Conservation (phyloP, 2,113 vertebrate species). For the Puma concolor region DNA sequence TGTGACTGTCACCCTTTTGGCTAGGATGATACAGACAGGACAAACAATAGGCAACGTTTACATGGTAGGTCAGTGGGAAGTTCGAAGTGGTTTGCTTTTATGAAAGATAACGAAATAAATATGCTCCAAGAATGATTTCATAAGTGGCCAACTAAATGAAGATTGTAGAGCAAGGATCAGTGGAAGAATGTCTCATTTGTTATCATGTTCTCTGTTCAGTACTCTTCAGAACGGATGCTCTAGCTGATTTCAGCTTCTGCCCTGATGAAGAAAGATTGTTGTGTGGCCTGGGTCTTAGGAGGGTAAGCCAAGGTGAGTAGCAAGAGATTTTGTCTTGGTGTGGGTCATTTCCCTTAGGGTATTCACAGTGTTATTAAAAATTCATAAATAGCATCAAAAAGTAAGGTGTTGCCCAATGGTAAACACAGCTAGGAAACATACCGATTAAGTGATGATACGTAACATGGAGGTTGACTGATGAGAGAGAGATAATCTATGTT, state of each 20-base stretch:
- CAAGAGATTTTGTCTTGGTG: neutral
- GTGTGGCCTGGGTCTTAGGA: neutral
- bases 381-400: neutral
- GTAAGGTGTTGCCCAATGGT: neutral
- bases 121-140: neutral
- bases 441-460: no score
- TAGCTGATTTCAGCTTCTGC: neutral
- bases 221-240: neutral
- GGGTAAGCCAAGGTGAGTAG: neutral
- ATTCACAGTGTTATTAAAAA: neutral
- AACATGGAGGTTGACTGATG: neutral
- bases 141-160: neutral
- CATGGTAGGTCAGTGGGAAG: neutral
- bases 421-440: neutral
- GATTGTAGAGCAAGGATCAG: no score
- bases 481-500: neutral
- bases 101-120: neutral
- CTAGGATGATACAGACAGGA: neutral
- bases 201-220: neutral
- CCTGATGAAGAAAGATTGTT: no score
- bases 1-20: neutral
- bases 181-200: neutral
- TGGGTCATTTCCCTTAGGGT: neutral
- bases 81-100: neutral
- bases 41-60: fast-evolving